phyloP scores from a whole-genome alignment of 2,888 invertebrate genomes.

The Rhogogaster chlorosoma region DNA sequence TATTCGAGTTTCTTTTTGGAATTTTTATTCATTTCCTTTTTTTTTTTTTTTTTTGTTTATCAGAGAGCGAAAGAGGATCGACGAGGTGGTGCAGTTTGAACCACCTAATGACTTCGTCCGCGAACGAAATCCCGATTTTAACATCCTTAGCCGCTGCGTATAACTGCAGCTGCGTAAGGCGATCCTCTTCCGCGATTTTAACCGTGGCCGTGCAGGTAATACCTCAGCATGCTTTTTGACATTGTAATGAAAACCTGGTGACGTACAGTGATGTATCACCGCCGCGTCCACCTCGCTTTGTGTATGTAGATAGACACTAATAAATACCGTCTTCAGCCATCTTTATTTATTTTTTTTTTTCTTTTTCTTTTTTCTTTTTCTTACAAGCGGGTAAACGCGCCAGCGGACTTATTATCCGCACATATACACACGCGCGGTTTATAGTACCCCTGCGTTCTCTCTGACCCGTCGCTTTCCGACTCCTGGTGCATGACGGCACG shows the following conservation, averaged over 20 bases:
- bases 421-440: not conserved
- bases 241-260: not conserved
- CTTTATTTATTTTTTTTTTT: not conserved
- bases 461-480: slow-evolving; percentile 21
- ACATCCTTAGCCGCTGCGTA: no score
- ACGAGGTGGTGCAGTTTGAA: not conserved
- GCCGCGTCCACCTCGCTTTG: not conserved
- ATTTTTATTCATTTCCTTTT: no score
- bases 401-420: not conserved
- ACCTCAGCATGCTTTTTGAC: not conserved
- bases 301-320: not conserved
- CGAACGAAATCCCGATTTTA: not conserved
- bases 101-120: no score
- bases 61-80: no score
- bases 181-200: not conserved
- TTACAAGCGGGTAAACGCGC: not conserved
- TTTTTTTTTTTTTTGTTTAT: no score
- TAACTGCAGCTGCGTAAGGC: not conserved
- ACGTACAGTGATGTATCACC: not conserved
- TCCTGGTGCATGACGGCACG: slow-evolving; percentile 30
- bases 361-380: not conserved
- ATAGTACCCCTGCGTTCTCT: not conserved
- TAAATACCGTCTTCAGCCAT: not conserved
- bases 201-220: no score
- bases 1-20: no score